Percentiles rank a stretch among this genome's conserved stretches.
These are phyloP conservation scores for Epiblema foenella DNA, from an alignment of 2,888 invertebrate genomes.

Conservation along the genomic window DNA sequence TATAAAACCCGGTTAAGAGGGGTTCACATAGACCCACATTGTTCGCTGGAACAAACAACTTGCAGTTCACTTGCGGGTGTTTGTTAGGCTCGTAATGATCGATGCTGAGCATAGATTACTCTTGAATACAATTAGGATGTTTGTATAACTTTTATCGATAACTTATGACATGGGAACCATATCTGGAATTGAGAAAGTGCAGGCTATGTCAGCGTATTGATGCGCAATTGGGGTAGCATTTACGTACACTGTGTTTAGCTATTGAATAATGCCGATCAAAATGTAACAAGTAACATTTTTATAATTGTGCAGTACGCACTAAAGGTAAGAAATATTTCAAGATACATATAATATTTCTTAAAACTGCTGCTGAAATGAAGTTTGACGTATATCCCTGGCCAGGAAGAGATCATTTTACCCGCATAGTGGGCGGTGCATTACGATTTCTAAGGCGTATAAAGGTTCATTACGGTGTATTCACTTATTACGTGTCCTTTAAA, in stretches of 20 bases:
- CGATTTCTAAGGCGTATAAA: not conserved
- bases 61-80: slow-evolving; percentile 21
- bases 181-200: too few relatives aligned
- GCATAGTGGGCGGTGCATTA: not conserved
- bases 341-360: too few relatives aligned
- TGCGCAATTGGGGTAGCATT: too few relatives aligned
- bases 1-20: slow-evolving; percentile 69
- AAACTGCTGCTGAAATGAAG: too few relatives aligned
- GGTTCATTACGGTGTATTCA: too few relatives aligned
- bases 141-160: not conserved
- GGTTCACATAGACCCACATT: slow-evolving; percentile 32
- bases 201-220: too few relatives aligned
- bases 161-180: too few relatives aligned
- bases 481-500: not conserved
- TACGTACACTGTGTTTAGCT: too few relatives aligned
- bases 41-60: slow-evolving; percentile 36
- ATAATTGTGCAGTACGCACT: too few relatives aligned
- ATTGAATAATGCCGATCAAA: too few relatives aligned
- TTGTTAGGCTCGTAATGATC: slow-evolving; percentile 21
- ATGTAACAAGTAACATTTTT: too few relatives aligned
- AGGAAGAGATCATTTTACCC: not conserved
- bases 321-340: too few relatives aligned
- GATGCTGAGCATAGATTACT: not conserved
- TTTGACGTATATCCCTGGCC: not conserved
- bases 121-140: not conserved